Base-by-base conservation (phyloP, 2,113 vertebrate species). In the Axis porcinus region DNA sequence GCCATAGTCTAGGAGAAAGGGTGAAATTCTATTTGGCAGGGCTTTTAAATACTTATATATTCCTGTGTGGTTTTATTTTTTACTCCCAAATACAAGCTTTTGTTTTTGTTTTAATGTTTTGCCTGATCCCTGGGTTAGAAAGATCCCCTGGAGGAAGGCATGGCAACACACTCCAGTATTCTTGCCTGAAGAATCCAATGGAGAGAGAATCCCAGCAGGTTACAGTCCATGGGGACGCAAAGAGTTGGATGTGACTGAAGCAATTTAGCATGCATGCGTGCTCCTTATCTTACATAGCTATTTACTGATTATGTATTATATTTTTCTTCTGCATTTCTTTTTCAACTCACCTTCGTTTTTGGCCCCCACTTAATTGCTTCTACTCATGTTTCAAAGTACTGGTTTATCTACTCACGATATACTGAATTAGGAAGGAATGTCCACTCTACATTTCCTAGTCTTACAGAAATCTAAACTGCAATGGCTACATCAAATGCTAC, bases 401-500 rank as follows among this genome's bases (percentile, higher is more conserved):
- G 17, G 8, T 16, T 47, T 28, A 50, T 58, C 11, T 54, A n/a
- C n/a, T 33, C 2, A 0, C 30, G 19, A n/a, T 16, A 36, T 1
- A 17, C 12, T 40, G 62, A 82, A 27, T 92, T 10, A 28, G 28
- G 33, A 52, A 9, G 28, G 12, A 30, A 28, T 8, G 6, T 30
- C 60, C 27, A 5, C 1, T 19, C 84, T 4, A 5, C 1, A 5
- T 33, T 47, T 43, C 45, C 12, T 9, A 1, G 5, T 62, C 57
- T 55, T 30, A 40, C 1, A 19, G 23, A 86, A 78, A 8, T 78
- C 84, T 67, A 45, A 45, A n/a, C 1, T 28, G 6, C 9, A 13
- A 0, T 8, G 36, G 14, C 50, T 16, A 2, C 1, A 16, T 45
- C 28, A 43, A 54, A 83, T 10, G 40, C n/a, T 54, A 54, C 0